Evolutionary conservation across 1,140 invertebrate genomes (phyloP), one percentile per base, ranked within the genome.

Genomic region (Nasonia longicornis): DNA sequence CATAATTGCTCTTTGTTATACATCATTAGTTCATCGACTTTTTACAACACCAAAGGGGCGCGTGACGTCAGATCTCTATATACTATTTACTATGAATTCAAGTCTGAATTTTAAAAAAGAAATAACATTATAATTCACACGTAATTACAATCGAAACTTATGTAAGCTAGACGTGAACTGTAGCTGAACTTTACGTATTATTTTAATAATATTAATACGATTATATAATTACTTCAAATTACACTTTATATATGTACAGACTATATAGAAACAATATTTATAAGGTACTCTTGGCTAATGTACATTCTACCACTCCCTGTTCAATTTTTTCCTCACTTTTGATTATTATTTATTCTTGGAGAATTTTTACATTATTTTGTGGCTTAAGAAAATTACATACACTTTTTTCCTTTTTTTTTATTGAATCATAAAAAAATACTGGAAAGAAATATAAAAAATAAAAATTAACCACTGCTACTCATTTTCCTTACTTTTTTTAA

Each of bases 191-290:
- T 48, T 48, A 45, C 42, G 42, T 45, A 45, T 14, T 52, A 52
- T 64, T 72, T 64, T 80, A 38, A 67, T 80, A 52, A 22, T 29
- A 72, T 79, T 38, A 45, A 64, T 52, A 63, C 38, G 58, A 79
- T 80, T 72, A 74, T 22, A 80, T 75, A 75, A 75, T 52, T 75
- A 75, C 22, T 22, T 58, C 66, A 75, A 75, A 75, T 75, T 75
- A 58, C 73, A 58, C 3, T 12, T 67, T 31, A 70, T 29, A 74
- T 75, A 14, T 81, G 1, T 76, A 76, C 45, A 76, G 58, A 63
- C 12, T 58, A 38, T 70, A 67, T 10, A 38, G 29, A 76, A 81
- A 58, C 14, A 75, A 75, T 80, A 70, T 76, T 73, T 70, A 71
- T 70, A 48, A 76, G 3, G 67, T 45, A 80, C 52, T 74, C 6